These are phyloP conservation scores for Rhimphoctona megacephalus DNA, from an alignment of 2,888 invertebrate genomes.

Conservation along the genomic window DNA sequence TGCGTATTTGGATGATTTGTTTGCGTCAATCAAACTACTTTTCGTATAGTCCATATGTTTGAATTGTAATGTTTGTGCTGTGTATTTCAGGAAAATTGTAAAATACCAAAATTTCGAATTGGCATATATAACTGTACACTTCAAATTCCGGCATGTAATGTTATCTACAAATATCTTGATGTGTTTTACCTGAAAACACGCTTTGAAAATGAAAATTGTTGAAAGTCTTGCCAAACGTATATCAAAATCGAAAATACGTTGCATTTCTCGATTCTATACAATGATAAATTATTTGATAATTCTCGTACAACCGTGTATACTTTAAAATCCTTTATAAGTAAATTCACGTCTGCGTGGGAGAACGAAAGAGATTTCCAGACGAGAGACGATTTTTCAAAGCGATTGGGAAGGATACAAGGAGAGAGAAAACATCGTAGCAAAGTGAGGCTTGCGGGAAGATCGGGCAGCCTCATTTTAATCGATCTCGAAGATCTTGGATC, in stretches of 20 bases:
- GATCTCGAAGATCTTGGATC: constrained; percentile 60
- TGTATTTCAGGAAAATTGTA: too few relatives aligned
- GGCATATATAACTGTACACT: too few relatives aligned
- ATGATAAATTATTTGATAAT: constrained; percentile 6
- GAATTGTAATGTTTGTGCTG: too few relatives aligned
- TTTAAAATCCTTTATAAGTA: constrained; percentile 9
- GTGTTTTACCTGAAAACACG: too few relatives aligned
- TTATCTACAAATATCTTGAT: too few relatives aligned
- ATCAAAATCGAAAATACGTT: not conserved
- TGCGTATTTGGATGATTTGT: too few relatives aligned
- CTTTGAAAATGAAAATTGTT: too few relatives aligned
- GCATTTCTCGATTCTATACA: not conserved
- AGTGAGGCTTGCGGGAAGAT: constrained; percentile 15
- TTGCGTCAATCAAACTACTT: too few relatives aligned
- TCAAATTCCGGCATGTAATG: too few relatives aligned
- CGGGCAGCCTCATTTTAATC: constrained; percentile 50
- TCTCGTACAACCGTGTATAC: not conserved
- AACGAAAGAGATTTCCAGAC: constrained; percentile 46
- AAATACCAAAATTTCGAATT: too few relatives aligned
- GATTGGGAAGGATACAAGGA: constrained; percentile 1
- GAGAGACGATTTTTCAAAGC: constrained; percentile 7
- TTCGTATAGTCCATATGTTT: too few relatives aligned
- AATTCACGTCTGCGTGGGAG: constrained; percentile 44
- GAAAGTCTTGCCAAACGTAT: not conserved
- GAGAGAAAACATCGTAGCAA: constrained; percentile 5